Conservation (phyloP, 2,797 vertebrate species). For the Chrosomus eos region DNA sequence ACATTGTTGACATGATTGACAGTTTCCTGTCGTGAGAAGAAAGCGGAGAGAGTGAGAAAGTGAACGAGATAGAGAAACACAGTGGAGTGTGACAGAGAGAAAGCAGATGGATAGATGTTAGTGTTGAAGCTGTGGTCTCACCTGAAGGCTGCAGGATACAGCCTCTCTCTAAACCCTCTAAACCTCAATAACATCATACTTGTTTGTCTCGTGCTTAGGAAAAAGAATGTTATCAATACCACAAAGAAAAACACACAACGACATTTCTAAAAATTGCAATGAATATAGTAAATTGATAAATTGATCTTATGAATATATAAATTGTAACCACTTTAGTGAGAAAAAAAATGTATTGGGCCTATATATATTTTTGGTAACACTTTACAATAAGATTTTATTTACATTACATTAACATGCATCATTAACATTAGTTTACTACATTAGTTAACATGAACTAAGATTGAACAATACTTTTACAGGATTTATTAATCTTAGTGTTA, state of each 20-base stretch:
- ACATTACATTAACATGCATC: too few species aligned
- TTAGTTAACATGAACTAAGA: background rate
- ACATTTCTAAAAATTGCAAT: conserved; percentile 22
- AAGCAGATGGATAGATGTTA: conserved; percentile 27
- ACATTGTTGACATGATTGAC: conserved; percentile 64
- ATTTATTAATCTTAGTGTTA: background rate
- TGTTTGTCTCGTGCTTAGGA: conserved; percentile 38
- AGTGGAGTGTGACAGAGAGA: conserved; percentile 42
- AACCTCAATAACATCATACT: conserved; percentile 73
- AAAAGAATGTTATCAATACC: conserved; percentile 8
- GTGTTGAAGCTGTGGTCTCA: conserved; percentile 70
- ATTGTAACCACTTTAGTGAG: background rate
- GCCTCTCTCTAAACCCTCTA: conserved; percentile 44
- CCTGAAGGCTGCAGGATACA: conserved; percentile 69
- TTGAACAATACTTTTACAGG: background rate
- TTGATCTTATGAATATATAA: background rate
- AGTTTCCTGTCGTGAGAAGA: conserved; percentile 74
- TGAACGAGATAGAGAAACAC: background rate
- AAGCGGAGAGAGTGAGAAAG: conserved; percentile 2
- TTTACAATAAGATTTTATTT: background rate
- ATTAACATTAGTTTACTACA: background rate
- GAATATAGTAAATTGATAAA: background rate
- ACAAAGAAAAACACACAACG: conserved; percentile 43
- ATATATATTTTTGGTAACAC: background rate
- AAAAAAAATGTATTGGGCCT: background rate